phyloP scores from a whole-genome alignment of 1,140 invertebrate genomes.

The Andricus grossulariae region DNA sequence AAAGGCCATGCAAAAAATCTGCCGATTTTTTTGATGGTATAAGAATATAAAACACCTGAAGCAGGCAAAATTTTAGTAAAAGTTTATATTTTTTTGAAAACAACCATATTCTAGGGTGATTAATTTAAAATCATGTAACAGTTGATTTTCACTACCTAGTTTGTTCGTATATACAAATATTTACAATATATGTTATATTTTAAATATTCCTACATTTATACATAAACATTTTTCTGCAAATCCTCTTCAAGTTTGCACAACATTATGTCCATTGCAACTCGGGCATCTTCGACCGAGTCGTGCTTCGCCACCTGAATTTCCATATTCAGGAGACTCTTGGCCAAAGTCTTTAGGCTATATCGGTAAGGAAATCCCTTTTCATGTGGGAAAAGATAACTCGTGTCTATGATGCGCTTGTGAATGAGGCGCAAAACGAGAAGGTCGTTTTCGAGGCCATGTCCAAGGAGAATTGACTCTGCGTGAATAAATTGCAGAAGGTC shows the following conservation, averaged over 20 bases:
- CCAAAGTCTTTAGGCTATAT: slow-evolving; percentile 86
- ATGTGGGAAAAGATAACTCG: slow-evolving; percentile 90
- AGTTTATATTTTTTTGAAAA: no score
- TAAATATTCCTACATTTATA: no score
- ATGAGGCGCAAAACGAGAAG: slow-evolving; percentile 88
- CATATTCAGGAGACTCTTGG: slow-evolving; percentile 81
- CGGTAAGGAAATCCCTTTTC: slow-evolving; percentile 83
- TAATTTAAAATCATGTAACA: no score
- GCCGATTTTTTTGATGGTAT: no score
- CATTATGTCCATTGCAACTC: slow-evolving; percentile 89
- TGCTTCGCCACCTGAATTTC: slow-evolving; percentile 88
- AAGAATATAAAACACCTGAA: no score
- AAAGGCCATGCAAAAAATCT: no score
- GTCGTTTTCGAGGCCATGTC: slow-evolving; percentile 97
- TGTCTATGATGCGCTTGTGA: slow-evolving; percentile 92
- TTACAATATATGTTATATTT: no score
- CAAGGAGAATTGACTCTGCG: slow-evolving; percentile 92
- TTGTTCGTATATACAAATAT: no score
- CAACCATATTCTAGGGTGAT: no score
- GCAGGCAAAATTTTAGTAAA: no score
- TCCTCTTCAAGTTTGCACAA: slow-evolving; percentile 83
- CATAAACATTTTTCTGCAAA: slow-evolving; percentile 16
- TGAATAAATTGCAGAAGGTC: slow-evolving; percentile 87
- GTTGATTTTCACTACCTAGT: no score
- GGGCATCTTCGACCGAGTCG: slow-evolving; percentile 92